These are phyloP conservation scores for Belgica antarctica DNA, from an alignment of 2,888 invertebrate genomes.

Conservation along the genomic window DNA sequence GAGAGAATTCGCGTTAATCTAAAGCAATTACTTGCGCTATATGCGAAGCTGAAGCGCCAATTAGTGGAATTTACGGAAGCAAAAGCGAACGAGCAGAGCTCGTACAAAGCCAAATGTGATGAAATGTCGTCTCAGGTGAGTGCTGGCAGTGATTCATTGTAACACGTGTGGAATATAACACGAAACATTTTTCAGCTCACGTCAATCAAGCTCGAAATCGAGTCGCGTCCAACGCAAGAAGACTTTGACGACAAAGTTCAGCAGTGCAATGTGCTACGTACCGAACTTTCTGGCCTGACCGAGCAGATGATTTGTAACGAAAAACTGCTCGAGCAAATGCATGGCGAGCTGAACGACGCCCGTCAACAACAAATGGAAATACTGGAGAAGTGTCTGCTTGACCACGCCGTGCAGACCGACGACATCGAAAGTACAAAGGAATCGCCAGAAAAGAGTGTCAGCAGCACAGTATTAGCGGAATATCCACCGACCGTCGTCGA, in stretches of 20 bases:
- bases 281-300: slow-evolving; percentile 14
- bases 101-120: slow-evolving; percentile 41
- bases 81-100: slow-evolving; percentile 33
- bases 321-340: slow-evolving; percentile 23
- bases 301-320: slow-evolving; percentile 39
- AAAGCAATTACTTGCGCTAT: slow-evolving; percentile 40
- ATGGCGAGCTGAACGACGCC: not conserved
- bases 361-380: slow-evolving; percentile 1
- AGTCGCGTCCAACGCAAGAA: slow-evolving; percentile 34
- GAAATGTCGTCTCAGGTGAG: slow-evolving; percentile 43
- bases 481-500: slow-evolving; percentile 4
- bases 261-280: slow-evolving; percentile 41
- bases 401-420: slow-evolving; percentile 25
- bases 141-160: not conserved
- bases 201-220: slow-evolving; percentile 34
- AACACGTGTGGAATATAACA: not conserved
- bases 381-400: not conserved
- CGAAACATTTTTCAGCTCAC: slow-evolving; percentile 11
- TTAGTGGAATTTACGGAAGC: slow-evolving; percentile 39
- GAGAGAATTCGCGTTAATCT: slow-evolving; percentile 35
- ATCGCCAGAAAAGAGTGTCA: not conserved
- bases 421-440: slow-evolving; percentile 24
- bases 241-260: slow-evolving; percentile 33
- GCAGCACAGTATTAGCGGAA: not conserved
- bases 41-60: slow-evolving; percentile 40